Evolutionary conservation across 1,140 invertebrate species (phyloP).

Genomic region (Drosophila funebris): DNA sequence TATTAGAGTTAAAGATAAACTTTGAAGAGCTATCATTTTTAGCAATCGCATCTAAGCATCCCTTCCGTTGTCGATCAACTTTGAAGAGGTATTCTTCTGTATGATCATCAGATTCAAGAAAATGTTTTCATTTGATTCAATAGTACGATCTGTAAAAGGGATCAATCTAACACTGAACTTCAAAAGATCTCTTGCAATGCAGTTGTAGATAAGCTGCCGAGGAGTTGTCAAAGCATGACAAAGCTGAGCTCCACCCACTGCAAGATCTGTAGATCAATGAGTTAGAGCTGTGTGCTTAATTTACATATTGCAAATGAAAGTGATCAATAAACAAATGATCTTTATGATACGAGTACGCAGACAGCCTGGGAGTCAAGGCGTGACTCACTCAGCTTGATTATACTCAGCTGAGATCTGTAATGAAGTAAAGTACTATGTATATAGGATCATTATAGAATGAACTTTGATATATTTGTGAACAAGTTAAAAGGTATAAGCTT

Average conservation of each 20-base stretch:
- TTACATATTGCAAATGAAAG: slow-evolving; percentile 6
- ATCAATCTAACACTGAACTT: no score
- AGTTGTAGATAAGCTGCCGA: neutral
- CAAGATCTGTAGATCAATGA: neutral
- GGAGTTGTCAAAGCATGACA: neutral
- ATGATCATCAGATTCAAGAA: no score
- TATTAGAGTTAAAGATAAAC: no score
- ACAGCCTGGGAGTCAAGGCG: neutral
- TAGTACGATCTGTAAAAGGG: no score
- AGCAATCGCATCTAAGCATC: no score
- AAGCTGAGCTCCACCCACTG: neutral
- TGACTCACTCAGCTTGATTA: neutral
- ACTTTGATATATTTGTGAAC: no score
- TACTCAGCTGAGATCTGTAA: neutral
- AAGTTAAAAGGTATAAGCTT: no score
- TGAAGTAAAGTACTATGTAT: neutral
- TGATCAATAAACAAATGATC: slow-evolving; percentile 5
- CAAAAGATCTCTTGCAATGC: neutral
- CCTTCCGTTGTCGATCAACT: no score
- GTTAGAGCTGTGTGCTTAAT: neutral
- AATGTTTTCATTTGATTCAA: no score
- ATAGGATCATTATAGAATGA: no score
- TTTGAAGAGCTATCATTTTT: no score
- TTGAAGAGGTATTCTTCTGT: no score
- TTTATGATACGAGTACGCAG: neutral